Percentiles rank a stretch among this genome's conserved stretches.
Conservation (phyloP, 2,888 invertebrate genomes). For the Orthonevra nobilis region DNA sequence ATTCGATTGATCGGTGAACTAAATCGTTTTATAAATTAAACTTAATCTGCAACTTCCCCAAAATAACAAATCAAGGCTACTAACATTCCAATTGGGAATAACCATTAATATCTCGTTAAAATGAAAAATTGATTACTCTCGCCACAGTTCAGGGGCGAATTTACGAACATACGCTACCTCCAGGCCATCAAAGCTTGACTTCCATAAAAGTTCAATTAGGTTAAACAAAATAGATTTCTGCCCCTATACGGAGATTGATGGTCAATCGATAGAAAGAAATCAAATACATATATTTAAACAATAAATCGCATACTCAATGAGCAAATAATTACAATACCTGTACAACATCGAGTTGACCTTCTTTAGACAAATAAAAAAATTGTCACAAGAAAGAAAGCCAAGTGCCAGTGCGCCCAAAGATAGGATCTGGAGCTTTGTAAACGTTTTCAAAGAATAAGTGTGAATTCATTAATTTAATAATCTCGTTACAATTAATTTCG, state of each 20-base stretch:
- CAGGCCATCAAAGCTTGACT: not conserved
- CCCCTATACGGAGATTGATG: not conserved
- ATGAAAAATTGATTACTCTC: not conserved
- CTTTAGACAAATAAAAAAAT: constrained; percentile 13
- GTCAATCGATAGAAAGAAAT: not conserved
- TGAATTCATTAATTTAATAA: constrained; percentile 20
- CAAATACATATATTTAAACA: not conserved
- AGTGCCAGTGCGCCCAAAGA: not conserved
- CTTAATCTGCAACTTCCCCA: not conserved
- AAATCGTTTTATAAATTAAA: not conserved
- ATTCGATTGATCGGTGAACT: constrained; percentile 7
- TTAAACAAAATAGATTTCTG: not conserved
- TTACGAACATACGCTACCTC: not conserved
- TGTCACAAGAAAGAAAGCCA: constrained; percentile 20
- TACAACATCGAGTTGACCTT: constrained; percentile 1
- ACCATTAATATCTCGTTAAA: constrained; percentile 18
- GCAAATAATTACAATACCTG: constrained; percentile 1
- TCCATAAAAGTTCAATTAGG: constrained; percentile 16
- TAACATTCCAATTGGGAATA: not conserved
- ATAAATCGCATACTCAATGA: not conserved
- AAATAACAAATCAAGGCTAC: not conserved
- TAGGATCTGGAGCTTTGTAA: constrained; percentile 13
- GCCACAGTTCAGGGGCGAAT: not conserved
- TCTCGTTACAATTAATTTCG: constrained; percentile 38
- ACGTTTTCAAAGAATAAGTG: not conserved